Evolutionary conservation across 2,113 vertebrate species (phyloP).

Genomic region (Corythornis madagascariensis): DNA sequence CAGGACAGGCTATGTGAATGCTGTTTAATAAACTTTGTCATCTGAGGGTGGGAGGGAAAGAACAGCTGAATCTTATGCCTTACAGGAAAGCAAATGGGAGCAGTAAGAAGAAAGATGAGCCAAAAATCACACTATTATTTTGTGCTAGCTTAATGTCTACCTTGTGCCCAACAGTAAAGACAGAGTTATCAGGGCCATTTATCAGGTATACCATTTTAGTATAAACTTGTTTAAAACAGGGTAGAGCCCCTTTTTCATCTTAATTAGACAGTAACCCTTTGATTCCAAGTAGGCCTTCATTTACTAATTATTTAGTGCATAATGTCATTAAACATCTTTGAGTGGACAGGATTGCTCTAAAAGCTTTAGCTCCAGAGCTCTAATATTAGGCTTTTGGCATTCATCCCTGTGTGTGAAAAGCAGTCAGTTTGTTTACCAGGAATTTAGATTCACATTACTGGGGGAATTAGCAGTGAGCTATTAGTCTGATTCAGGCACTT

Average conservation of each 20-base stretch:
- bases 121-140: constrained; percentile 27
- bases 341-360: constrained; percentile 75
- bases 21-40: background rate
- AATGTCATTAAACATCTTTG: constrained; percentile 75
- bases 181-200: constrained; percentile 54
- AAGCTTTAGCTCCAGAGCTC: constrained; percentile 74
- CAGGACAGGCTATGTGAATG: background rate
- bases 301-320: constrained; percentile 71
- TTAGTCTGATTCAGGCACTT: constrained; percentile 85
- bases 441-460: constrained; percentile 82
- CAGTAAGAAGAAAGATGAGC: constrained; percentile 20
- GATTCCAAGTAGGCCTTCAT: constrained; percentile 63
- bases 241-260: constrained; percentile 52
- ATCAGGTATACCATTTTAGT: constrained; percentile 54
- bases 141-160: constrained; percentile 11
- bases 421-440: constrained; percentile 82
- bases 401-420: constrained; percentile 73
- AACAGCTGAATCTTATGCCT: background rate
- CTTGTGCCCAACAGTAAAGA: constrained; percentile 57
- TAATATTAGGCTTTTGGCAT: constrained; percentile 78
- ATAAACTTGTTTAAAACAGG: constrained; percentile 66
- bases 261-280: constrained; percentile 72
- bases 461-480: constrained; percentile 78
- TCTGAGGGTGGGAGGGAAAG: background rate
- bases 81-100: constrained; percentile 8